A percentile compares a stretch with the other conserved stretches of the same genome.
Evolutionary conservation across 2,888 invertebrate genomes (phyloP).

Genomic region (Augiades crinisus): DNA sequence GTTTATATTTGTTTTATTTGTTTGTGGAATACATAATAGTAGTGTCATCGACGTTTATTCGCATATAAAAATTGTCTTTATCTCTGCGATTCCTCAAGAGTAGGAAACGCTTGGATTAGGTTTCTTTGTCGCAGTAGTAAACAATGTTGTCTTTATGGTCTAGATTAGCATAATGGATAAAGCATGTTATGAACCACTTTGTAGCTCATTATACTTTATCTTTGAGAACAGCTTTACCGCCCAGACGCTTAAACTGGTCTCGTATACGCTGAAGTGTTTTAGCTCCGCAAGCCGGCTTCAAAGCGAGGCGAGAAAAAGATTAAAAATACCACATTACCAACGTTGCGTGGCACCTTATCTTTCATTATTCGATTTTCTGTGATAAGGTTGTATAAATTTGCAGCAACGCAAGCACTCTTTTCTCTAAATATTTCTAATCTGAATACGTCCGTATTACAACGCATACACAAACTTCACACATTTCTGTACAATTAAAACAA

Average conservation of each 20-base stretch:
- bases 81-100: neutral
- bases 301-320: constrained; percentile 11
- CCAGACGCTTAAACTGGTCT: constrained; percentile 12
- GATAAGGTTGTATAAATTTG: too few species aligned
- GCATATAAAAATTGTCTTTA: neutral
- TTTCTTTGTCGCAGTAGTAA: neutral
- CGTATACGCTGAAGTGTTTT: constrained; percentile 3
- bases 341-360: too few species aligned
- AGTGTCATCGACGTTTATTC: too few species aligned
- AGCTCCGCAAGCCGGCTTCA: neutral
- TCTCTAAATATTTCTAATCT: too few species aligned
- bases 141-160: neutral
- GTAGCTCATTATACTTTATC: constrained; percentile 2
- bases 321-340: too few species aligned
- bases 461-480: too few species aligned
- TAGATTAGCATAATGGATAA: neutral
- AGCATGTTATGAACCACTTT: neutral
- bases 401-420: too few species aligned
- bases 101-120: too few species aligned
- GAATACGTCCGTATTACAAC: too few species aligned
- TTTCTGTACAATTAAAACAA: too few species aligned
- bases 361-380: too few species aligned
- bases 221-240: neutral
- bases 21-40: too few species aligned
- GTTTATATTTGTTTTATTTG: neutral